Conservation (phyloP, 2,888 invertebrate genomes). For the Tinea semifulvella region DNA sequence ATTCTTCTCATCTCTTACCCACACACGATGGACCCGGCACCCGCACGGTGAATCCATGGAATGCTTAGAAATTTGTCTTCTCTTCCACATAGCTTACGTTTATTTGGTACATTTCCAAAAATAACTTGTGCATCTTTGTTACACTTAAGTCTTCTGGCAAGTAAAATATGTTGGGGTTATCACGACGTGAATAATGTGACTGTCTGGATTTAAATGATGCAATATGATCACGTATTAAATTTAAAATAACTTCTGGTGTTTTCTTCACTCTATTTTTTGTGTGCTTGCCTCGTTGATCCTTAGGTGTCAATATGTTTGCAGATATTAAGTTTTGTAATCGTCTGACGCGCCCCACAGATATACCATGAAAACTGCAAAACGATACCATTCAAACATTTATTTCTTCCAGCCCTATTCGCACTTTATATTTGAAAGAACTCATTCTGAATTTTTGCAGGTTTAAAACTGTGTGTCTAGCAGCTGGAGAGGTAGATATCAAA, state of each 20-base stretch:
- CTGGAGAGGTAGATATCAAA: constrained; percentile 12
- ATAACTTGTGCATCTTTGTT: constrained; percentile 12
- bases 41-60: too few relatives aligned
- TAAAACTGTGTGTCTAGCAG: not conserved
- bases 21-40: too few relatives aligned
- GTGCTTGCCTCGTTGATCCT: constrained; percentile 11
- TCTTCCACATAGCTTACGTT: constrained; percentile 6
- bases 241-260: not conserved
- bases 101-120: constrained; percentile 1
- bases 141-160: constrained; percentile 11
- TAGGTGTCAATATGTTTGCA: not conserved
- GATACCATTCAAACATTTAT: constrained; percentile 3
- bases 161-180: constrained; percentile 13
- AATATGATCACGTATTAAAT: not conserved
- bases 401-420: not conserved
- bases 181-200: constrained; percentile 14
- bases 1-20: too few relatives aligned
- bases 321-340: constrained; percentile 5
- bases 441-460: not conserved
- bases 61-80: too few relatives aligned
- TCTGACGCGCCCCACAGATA: not conserved
- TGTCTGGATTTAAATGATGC: constrained; percentile 11
- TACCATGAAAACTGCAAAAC: constrained; percentile 11
- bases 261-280: not conserved
- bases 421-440: not conserved